Percentiles rank a stretch among this genome's conserved stretches.
Conservation (phyloP, 1,140 invertebrate genomes). For the Cyrtorhinus lividipennis region DNA sequence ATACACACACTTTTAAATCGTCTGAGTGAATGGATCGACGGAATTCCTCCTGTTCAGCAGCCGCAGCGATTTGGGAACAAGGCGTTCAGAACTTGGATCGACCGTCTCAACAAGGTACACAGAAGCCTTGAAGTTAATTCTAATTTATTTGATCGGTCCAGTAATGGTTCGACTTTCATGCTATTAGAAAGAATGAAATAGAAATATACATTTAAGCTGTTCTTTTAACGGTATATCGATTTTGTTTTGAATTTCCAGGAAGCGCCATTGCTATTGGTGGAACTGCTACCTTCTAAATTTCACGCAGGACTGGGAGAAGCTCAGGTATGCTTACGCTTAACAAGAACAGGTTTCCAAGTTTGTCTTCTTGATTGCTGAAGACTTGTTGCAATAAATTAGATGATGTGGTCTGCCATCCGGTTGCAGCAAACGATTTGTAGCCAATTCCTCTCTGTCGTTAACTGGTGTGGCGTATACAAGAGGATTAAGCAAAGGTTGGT, state of each 20-base stretch:
- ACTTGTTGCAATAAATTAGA: no score
- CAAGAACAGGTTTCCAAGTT: no score
- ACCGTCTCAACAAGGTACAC: constrained; percentile 58
- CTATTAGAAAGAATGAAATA: not conserved
- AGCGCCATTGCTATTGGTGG: not conserved
- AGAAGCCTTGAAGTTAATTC: no score
- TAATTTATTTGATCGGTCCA: no score
- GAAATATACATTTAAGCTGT: constrained; percentile 12
- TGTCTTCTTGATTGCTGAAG: no score
- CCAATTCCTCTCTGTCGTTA: no score
- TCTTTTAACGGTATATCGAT: no score
- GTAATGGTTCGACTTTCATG: not conserved
- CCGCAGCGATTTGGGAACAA: constrained; percentile 94
- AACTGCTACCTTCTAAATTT: not conserved
- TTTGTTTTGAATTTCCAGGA: no score
- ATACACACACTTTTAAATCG: constrained; percentile 54
- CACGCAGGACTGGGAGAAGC: not conserved
- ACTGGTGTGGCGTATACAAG: no score
- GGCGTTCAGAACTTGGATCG: constrained; percentile 75
- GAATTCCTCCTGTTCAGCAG: constrained; percentile 81
- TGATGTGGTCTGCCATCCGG: no score
- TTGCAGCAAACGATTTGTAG: no score
- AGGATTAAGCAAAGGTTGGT: no score
- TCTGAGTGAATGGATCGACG: constrained; percentile 59
- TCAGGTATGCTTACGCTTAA: not conserved